These are phyloP conservation scores for Microcebus jonahi DNA, from an alignment of 2,113 vertebrate species.

Conservation along the genomic window DNA sequence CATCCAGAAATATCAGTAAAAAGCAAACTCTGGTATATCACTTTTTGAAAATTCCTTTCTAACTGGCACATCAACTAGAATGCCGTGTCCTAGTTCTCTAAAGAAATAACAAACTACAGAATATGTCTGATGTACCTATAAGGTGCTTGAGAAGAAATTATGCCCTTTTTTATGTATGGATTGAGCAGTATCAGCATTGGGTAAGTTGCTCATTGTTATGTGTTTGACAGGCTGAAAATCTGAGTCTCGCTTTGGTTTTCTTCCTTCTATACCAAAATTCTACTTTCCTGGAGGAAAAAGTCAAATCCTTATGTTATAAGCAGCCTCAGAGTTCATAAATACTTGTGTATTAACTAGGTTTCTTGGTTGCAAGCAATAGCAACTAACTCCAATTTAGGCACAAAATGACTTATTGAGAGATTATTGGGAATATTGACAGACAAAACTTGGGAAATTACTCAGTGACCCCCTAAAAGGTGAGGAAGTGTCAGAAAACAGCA, in stretches of 20 bases:
- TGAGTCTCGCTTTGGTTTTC: not conserved
- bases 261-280: not conserved
- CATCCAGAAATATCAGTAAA: not conserved
- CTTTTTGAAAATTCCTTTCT: constrained; percentile 21
- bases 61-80: not conserved
- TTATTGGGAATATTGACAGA: not conserved
- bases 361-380: not conserved
- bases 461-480: not conserved
- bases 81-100: not conserved
- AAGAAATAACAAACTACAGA: not conserved
- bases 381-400: not conserved
- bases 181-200: not conserved
- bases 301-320: not conserved
- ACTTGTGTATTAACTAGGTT: not conserved
- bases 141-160: not conserved
- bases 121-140: not conserved
- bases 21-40: not conserved
- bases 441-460: not conserved
- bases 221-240: not conserved
- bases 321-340: not conserved
- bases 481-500: not conserved
- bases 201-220: not conserved
- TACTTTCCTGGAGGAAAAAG: not conserved
- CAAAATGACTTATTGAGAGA: not conserved
- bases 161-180: not conserved